Base-by-base conservation (phyloP, 1,140 invertebrate species). In the Drosophila novamexicana region DNA sequence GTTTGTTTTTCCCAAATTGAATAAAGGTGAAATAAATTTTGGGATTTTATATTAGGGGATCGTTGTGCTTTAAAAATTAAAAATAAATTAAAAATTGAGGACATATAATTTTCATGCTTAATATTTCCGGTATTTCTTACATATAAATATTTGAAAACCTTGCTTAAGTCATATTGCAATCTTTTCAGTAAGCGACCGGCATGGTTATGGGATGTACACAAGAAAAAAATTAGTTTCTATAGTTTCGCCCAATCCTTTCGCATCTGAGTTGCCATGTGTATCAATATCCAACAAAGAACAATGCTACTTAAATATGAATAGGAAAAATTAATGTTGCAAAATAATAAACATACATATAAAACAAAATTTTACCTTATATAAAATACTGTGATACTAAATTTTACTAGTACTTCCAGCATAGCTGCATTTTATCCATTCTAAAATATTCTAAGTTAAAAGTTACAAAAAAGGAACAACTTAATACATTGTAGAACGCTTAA, bases 361-460 rank as follows among this genome's bases (percentile, higher is more conserved):
- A 76, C 65, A 57, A 90, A 86, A 89, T 88, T 91, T 90, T 75
- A 91, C 85, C 91, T 91, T 92, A 92, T 80, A 92, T 88, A 92
- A 92, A 92, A 92, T 92, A 92, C 91, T 92, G 91, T 92, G 91
- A 92, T 92, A 92, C 91, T 91, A 92, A 91, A 91, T 91, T 92
- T 92, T 91, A 92, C 91, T 92, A 92, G 91, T 91, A 92, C 89
- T 92, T 92, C 91, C 91, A 92, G 91, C 91, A 92, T 90, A 92
- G 91, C 91, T 92, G 91, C 91, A 91, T 91, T 92, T 92, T 90
- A 91, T 92, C 85, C 91, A 92, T 92, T 92, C 91, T 92, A 85
- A 90, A 92, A 92, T 92, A 92, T 91, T 91, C 80, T 91, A 85
- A 92, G 71, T 81, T 79, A 45, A 75, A 68, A 66, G 32, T 61